phyloP scores from a whole-genome alignment of 2,797 vertebrate genomes.

The Ficedula albicollis region DNA sequence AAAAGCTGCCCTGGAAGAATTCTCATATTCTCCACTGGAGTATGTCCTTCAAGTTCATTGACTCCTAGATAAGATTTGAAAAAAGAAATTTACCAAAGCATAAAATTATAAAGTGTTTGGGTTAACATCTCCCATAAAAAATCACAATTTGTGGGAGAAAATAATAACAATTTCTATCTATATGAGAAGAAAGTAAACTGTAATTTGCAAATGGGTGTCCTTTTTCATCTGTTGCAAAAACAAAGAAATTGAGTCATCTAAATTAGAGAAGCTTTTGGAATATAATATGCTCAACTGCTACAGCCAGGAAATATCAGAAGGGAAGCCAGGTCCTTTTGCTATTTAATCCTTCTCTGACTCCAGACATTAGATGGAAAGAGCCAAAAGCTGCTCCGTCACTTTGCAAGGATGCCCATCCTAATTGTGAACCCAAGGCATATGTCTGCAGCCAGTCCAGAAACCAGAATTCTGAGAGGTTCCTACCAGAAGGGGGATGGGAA shows the following conservation, averaged over 20 bases:
- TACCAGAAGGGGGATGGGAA: background rate
- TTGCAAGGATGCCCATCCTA: background rate
- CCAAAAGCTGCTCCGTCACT: background rate
- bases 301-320: background rate
- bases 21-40: background rate
- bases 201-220: background rate
- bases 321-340: background rate
- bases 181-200: background rate
- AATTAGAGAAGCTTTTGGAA: background rate
- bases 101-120: background rate
- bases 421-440: rapidly evolving
- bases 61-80: background rate
- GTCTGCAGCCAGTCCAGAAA: background rate
- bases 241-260: background rate
- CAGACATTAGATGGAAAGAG: background rate
- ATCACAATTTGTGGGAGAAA: background rate
- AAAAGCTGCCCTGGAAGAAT: background rate
- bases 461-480: background rate
- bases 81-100: background rate
- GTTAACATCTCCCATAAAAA: background rate
- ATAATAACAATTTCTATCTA: background rate
- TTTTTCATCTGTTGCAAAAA: background rate
- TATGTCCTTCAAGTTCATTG: background rate
- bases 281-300: background rate
- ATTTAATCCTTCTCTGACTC: background rate